Evolutionary conservation across 2,113 vertebrate genomes (phyloP), one percentile per base, ranked within the genome.

Genomic region (Plecturocebus donacophilus): DNA sequence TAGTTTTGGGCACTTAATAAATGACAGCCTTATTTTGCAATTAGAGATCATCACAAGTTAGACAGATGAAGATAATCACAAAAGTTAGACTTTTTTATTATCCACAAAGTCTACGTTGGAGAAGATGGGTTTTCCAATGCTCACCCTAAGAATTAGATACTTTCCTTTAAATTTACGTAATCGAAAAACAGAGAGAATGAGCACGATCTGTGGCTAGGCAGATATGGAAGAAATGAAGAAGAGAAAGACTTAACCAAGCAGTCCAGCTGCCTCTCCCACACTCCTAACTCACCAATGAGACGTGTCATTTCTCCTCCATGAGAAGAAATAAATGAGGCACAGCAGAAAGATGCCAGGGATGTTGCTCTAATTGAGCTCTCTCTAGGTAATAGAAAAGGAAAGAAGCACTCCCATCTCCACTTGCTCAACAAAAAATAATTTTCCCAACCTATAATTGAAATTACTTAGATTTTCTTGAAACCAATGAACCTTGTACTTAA

Each of bases 261-360:
- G 23, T 6, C 4, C 27, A 14, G 1, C 4, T 2, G 38, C 9
- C 64, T 81, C 32, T 64, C 10, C 11, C 61, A 30, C 11, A 64
- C 27, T 30, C 11, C 17, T 49, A 3, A 40, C 40, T 52, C 25
- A 32, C 11, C 13, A 6, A 0, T 14, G 5, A 58, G 13, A 3
- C 6, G 23, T 5, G 2, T 32, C 13, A 0, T 6, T 6, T 66
- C 45, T 58, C 1, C 20, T 49, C 14, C 3, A 1, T 20, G 38
- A 32, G 1, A 75, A 54, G 9, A 73, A 64, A 56, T 20, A 49
- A 66, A 85, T 16, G 40, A 58, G 30, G 11, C 19, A 8, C 1
- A 10, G 14, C 8, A 32, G 35, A 49, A 84, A 45, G 20, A 73
- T 82, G 12, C 19, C 61, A 79, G 3, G 1, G 30, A 8, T 27